These are phyloP conservation scores for Pygmarrhopalites habei DNA, from an alignment of 1,140 invertebrate species.

Conservation along the genomic window DNA sequence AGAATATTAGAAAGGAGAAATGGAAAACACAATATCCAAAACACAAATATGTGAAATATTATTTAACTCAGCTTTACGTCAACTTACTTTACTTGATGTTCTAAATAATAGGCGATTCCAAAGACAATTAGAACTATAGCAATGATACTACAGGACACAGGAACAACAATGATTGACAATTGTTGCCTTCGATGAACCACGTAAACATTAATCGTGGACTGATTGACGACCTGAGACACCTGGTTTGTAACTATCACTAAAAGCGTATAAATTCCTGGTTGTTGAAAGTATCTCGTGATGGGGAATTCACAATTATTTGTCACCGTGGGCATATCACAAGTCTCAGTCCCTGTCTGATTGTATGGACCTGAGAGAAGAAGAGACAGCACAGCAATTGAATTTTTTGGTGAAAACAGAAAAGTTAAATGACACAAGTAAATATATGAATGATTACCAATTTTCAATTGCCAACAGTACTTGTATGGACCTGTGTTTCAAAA, in stretches of 20 bases:
- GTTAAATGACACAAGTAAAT: no score
- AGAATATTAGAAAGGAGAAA: conserved; percentile 34
- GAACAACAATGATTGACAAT: conserved; percentile 75
- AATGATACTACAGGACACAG: conserved; percentile 65
- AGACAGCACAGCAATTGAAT: no score
- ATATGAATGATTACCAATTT: no score
- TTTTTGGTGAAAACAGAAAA: no score
- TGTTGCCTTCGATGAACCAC: conserved; percentile 65
- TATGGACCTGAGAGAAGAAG: conserved; percentile 62
- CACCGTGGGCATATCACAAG: conserved; percentile 5
- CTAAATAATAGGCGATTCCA: conserved; percentile 64
- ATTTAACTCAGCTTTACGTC: not conserved
- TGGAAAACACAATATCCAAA: not conserved
- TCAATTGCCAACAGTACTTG: conserved; percentile 50
- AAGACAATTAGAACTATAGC: conserved; percentile 74
- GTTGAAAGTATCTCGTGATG: conserved; percentile 59
- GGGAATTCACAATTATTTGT: conserved; percentile 53
- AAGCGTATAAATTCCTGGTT: conserved; percentile 59
- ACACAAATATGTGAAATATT: not conserved
- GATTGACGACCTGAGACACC: conserved; percentile 57
- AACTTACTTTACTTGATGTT: conserved; percentile 28
- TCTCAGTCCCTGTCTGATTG: conserved; percentile 62
- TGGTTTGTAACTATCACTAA: conserved; percentile 67
- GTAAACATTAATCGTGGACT: conserved; percentile 52
- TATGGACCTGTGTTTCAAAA: conserved; percentile 62